Evolutionary conservation across 92 coral and sea anemone genomes (phyloP), one percentile per base, ranked within the genome.

Genomic region (Paramuricea clavata): DNA sequence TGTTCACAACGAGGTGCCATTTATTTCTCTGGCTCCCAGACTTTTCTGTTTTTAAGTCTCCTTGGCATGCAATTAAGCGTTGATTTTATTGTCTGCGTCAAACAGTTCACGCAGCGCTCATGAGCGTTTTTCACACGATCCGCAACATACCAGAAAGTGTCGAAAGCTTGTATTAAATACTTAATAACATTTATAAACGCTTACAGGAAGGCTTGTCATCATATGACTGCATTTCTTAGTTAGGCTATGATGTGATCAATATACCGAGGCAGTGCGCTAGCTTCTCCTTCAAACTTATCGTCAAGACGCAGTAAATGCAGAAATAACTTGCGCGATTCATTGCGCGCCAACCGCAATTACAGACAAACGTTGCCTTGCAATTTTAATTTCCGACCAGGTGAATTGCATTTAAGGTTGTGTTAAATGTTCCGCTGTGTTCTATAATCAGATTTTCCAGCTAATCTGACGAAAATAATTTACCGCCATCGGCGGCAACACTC

Each of bases 161-260:
- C 84, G 73, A 79, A 79, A 79, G 83, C 61, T 57, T 16, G 36
- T 0, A 21, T 36, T 78, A 78, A 78, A 78, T 54, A 78, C 83
- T 78, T 78, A 78, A 78, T 78, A 78, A 78, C 68, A 78, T 78
- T n/a, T 52, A 78, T 78, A 57, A 78, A 70, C 83, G 83, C 54
- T 78, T 78, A 50, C 69, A 78, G 69, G 44, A 54, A 30, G 83
- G 30, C 44, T 54, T 78, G 83, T 78, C 83, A 78, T 50, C 83
- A 33, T 47, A 11, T 50, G 49, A 7, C 83, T 28, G 49, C 44
- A 30, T 78, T 78, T 50, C 70, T 44, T 25, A 32, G 69, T n/a
- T n/a, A n/a, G n/a, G n/a, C 70, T 21, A 60, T 78, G 68, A 78
- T 50, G 25, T 78, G 83, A 35, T 54, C 68, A 78, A 57, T 57